Base-by-base conservation (phyloP, 2,888 invertebrate genomes). In the Rhaphigaster nebulosa region DNA sequence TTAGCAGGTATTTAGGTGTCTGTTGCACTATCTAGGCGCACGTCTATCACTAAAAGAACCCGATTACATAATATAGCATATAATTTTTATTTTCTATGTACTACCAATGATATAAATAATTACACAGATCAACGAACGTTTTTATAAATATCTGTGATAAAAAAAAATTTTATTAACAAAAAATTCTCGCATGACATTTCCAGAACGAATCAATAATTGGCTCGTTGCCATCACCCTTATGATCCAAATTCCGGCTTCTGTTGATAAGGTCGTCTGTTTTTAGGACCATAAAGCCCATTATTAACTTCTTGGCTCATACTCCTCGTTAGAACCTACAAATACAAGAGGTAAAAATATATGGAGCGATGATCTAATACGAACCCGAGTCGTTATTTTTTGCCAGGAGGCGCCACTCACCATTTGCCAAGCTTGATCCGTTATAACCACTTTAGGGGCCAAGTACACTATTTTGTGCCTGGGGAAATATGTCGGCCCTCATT, bases 281-380 rank as follows among this genome's bases (percentile, higher is more conserved):
- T 76, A 76, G 70, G 34, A 18, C 5, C 38, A 38, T 76, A 20
- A 76, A 38, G 8, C 20, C 70, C 34, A 76, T 76, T 76, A 76
- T 76, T 29, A 76, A 76, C 70, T 29, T 38, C 38, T 76, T 76
- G 70, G 70, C 70, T 76, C 70, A 38, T 76, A 8, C 34, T 23
- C 18, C 12, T 10, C 34, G 70, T 76, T 76, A 76, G 38, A 26
- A 15, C 34, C 70, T 76, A 76, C 70, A 76, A 76, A 76, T 76
- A 76, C 70, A 10, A 38, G 34, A 76, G 70, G 70, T 76, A 76
- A 76, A 76, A 76, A 76, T 76, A 76, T 76, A 38, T 76, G 38
- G 20, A 38, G 70, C 65, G 34, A 38, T 76, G 70, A 76, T 76
- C 70, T 76, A 76, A 76, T 76, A 34, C 70, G 5, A 76, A 76